Base-by-base conservation (phyloP, 2,797 vertebrate species). In the Todus mexicanus region DNA sequence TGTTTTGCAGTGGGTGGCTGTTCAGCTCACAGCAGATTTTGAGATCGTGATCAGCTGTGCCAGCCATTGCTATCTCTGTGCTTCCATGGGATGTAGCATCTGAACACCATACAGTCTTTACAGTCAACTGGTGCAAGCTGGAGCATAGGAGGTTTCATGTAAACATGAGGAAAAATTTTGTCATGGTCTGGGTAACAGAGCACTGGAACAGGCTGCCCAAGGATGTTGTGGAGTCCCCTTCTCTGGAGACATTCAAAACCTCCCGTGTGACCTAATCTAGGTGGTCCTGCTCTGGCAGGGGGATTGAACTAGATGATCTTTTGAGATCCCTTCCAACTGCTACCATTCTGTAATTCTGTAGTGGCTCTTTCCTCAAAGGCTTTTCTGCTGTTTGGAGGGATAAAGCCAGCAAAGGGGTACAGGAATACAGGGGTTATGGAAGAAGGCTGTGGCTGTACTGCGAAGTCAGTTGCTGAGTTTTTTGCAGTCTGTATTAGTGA, bases 1-100 rank as follows among this genome's bases (percentile, higher is more conserved):
- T 33, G 38, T 69, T 92, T 75, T 63, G 37, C 66, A 75, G 59
- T 8, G 18, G 42, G 38, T 69, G 77, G 27, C 66, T 63, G 15
- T 48, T 82, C 33, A 84, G 23, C 60, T 84, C 38, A 66, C 21
- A 51, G 47, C 25, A 45, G 76, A 76, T 48, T 65, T 27, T 76
- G 64, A n/a, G 40, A 73, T 54, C 0, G 4, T 16, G 37, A 43
- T 27, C 0, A 0, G 56, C n/a, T 64, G 8, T 25, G 37, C 26
- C 42, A 82, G 42, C 8, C 3, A 1, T 40, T 79, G 63, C 16
- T 72, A 7, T 35, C 26, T 69, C 37, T 21, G 43, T n/a, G 33
- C 82, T 90, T 73, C 53, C 37, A 26, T 11, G 11, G 11, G 14
- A 4, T 45, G 29, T 18, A 76, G 33, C 33, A 27, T 20, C 56